A percentile compares a stretch with the other conserved stretches of the same genome.
These are phyloP conservation scores for Disparrhopalites patrizii DNA, from an alignment of 2,888 invertebrate genomes.

Conservation along the genomic window DNA sequence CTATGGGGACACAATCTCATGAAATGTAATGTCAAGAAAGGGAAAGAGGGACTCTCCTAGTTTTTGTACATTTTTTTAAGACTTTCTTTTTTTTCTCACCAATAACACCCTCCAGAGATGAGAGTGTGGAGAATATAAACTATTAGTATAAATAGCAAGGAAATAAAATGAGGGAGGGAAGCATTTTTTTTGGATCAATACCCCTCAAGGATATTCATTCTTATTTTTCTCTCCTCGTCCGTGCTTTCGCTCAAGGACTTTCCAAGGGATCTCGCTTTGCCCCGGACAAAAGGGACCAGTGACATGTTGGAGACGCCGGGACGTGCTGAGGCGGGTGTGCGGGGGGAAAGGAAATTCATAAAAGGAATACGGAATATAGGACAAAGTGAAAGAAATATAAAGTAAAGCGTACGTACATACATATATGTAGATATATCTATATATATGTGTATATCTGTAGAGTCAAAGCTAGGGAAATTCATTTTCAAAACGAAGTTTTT, in stretches of 20 bases:
- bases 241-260: not conserved
- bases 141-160: slow-evolving; percentile 26
- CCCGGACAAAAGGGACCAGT: not conserved
- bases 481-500: too few relatives aligned
- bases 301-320: too few relatives aligned
- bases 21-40: too few relatives aligned
- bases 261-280: not conserved
- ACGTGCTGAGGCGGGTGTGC: too few relatives aligned
- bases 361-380: not conserved
- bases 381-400: not conserved
- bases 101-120: not conserved
- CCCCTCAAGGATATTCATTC: slow-evolving; percentile 23
- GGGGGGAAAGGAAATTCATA: too few relatives aligned
- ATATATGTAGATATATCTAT: not conserved
- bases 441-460: not conserved
- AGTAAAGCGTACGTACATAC: not conserved
- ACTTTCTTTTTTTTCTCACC: not conserved
- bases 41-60: too few relatives aligned
- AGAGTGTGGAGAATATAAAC: slow-evolving; percentile 12
- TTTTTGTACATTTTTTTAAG: too few relatives aligned
- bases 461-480: not conserved
- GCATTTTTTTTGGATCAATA: slow-evolving; percentile 26
- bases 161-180: slow-evolving; percentile 21
- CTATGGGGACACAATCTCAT: too few relatives aligned
- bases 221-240: not conserved